A percentile compares a stretch with the other conserved stretches of the same genome.
phyloP scores from a whole-genome alignment of 2,113 vertebrate genomes.

The Onychorhynchus coronatus region DNA sequence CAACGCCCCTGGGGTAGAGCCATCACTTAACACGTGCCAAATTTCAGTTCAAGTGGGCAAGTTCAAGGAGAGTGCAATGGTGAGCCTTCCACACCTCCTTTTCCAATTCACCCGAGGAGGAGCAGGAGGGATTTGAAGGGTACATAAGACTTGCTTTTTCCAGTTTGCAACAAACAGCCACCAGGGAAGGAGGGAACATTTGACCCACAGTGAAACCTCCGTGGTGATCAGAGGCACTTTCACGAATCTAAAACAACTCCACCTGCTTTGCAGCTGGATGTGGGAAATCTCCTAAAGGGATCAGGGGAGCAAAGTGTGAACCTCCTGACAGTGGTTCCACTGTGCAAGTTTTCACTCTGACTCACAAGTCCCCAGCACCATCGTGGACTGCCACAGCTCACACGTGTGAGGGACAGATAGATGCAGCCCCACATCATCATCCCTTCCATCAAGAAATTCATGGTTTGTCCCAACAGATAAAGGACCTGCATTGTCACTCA shows the following conservation, averaged over 20 bases:
- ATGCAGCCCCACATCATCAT: background rate
- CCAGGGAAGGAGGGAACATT: background rate
- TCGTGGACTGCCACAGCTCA: rapidly evolving
- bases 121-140: background rate
- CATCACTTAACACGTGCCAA: background rate
- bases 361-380: background rate
- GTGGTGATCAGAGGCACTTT: background rate
- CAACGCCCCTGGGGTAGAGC: rapidly evolving
- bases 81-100: background rate
- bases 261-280: background rate
- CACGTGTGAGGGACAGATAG: rapidly evolving
- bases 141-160: background rate
- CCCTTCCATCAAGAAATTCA: background rate
- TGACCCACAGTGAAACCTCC: background rate
- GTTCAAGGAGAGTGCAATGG: rapidly evolving
- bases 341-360: background rate
- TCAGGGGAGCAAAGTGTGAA: background rate
- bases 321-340: background rate
- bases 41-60: background rate
- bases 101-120: background rate
- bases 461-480: rapidly evolving
- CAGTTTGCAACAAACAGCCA: no score
- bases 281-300: background rate
- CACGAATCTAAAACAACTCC: rapidly evolving
- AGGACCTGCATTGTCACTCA: rapidly evolving